These are phyloP conservation scores for Sus scrofa DNA, from an alignment of 2,113 vertebrate genomes.

Conservation along the genomic window DNA sequence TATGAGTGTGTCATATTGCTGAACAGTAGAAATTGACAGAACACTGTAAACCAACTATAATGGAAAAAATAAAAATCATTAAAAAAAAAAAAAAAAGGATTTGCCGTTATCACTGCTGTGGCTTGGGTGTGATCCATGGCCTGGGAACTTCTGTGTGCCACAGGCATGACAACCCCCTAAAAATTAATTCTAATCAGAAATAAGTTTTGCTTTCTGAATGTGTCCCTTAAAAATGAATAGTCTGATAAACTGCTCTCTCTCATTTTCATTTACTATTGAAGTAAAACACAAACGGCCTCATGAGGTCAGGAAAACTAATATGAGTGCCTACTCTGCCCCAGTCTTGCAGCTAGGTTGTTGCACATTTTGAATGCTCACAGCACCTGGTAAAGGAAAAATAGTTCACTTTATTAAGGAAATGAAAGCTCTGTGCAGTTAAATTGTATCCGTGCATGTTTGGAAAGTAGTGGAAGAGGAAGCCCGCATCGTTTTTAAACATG, in stretches of 20 bases:
- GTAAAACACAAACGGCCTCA: not conserved
- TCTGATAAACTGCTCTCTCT: not conserved
- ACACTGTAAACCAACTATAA: too few species aligned
- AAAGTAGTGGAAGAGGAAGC: not conserved
- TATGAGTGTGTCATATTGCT: too few species aligned
- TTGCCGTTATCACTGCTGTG: too few species aligned
- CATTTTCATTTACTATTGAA: not conserved
- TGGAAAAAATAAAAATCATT: too few species aligned
- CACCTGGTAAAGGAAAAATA: not conserved
- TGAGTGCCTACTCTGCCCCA: not conserved
- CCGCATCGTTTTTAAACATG: not conserved
- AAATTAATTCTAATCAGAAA: not conserved
- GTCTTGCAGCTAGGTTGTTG: not conserved
- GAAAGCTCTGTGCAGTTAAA: not conserved
- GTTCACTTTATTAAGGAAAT: not conserved
- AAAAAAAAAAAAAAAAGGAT: too few species aligned
- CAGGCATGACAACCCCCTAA: too few species aligned
- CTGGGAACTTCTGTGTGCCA: too few species aligned
- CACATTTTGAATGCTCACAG: not conserved
- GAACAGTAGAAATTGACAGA: too few species aligned
- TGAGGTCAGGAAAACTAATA: not conserved
- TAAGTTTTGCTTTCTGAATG: not conserved
- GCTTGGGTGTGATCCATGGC: too few species aligned
- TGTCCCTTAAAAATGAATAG: constrained; percentile 7
- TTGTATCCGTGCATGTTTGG: not conserved